Evolutionary conservation across 2,113 vertebrate genomes (phyloP), one percentile per base, ranked within the genome.

Genomic region (Macroglossus sobrinus): DNA sequence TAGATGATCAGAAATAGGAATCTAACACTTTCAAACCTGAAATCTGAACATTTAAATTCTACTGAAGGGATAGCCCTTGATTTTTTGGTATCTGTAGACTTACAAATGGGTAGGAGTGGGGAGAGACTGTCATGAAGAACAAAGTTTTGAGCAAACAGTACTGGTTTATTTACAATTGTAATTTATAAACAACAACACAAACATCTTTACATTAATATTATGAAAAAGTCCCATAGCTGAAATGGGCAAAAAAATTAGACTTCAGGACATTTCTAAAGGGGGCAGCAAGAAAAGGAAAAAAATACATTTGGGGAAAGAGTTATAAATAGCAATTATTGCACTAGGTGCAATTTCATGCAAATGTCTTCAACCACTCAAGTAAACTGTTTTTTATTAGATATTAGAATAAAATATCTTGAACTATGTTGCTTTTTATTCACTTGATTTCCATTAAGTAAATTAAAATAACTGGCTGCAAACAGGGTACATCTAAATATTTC

Each of bases 181-280:
- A 97, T 98, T 98, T 99, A 99, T 98, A 99, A 99, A 98, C 98
- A 98, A 97, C 98, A 98, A 98, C 98, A 99, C 98, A 98, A 98
- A 98, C 97, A 98, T 98, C 91, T 98, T 98, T 98, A 98, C 98
- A 99, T 98, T 98, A 98, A 98, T 94, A 97, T 97, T 97, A 97
- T 97, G 97, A 98, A 98, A 97, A 98, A 98, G 97, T 98, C 97
- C 98, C 94, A 72, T 96, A 97, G 97, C 97, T 98, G 98, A 98
- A 98, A 94, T 98, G 98, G 97, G 97, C 95, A 97, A 97, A 98
- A 98, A 97, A 97, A 98, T 97, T 80, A 98, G 96, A 98, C 96
- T 96, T 97, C 35, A 97, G 93, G 93, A 95, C 93, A 98, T 96
- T 98, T 98, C 94, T 97, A 96, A 95, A 98, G 94, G 80, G 89